Percentiles rank a stretch among this genome's conserved stretches.
Conservation (phyloP, 2,888 invertebrate genomes). For the Atrina japonica region DNA sequence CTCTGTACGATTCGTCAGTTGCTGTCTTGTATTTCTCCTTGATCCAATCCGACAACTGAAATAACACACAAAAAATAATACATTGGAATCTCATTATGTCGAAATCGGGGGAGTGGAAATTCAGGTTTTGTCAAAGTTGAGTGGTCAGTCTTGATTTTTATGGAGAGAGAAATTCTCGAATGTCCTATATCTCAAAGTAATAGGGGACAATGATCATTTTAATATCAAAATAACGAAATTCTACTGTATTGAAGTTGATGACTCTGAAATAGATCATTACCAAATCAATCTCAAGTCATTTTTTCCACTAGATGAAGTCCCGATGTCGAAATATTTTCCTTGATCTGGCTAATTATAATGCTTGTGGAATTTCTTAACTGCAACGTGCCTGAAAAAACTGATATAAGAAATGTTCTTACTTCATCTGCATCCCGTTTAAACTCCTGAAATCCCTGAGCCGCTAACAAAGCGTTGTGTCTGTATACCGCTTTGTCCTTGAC, state of each 20-base stretch:
- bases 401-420: too few species aligned
- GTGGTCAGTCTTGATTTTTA: too few species aligned
- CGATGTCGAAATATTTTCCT: too few species aligned
- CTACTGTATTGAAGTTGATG: neutral
- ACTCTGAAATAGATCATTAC: too few species aligned
- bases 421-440: conserved; percentile 96
- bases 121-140: too few species aligned
- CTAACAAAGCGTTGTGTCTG: conserved; percentile 88
- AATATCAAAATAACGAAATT: neutral
- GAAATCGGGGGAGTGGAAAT: too few species aligned
- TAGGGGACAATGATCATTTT: neutral
- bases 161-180: neutral
- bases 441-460: conserved; percentile 94
- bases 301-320: too few species aligned
- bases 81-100: too few species aligned
- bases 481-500: conserved; percentile 87
- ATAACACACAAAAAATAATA: neutral
- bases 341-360: too few species aligned
- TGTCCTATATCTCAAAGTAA: neutral
- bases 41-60: conserved; percentile 90
- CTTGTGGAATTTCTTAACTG: too few species aligned
- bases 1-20: conserved; percentile 94
- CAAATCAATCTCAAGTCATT: too few species aligned
- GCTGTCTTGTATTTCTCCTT: conserved; percentile 95
- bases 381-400: too few species aligned